Percentiles rank a stretch among this genome's conserved stretches.
These are phyloP conservation scores for Chiridota heheva DNA, from an alignment of 35 echinoderm and acorn worm genomes.

Conservation along the genomic window DNA sequence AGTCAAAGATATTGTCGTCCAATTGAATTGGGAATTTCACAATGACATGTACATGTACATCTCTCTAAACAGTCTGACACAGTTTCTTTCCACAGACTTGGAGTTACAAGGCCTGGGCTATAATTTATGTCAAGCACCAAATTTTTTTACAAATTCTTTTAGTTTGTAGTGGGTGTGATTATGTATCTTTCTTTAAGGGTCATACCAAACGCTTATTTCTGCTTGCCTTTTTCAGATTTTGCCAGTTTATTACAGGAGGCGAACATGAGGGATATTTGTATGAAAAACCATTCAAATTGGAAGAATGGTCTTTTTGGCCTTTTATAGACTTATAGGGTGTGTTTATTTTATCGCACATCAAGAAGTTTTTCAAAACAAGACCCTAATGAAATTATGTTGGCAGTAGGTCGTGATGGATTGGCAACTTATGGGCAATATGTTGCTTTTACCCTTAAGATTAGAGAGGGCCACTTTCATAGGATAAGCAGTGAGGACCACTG, in stretches of 20 bases:
- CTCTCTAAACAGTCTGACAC: neutral
- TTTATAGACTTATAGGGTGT: slow-evolving; percentile 24
- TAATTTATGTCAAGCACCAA: neutral
- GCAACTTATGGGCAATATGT: neutral
- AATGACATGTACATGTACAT: slow-evolving; percentile 25
- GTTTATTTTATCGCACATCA: slow-evolving; percentile 11
- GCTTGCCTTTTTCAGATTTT: slow-evolving; percentile 8
- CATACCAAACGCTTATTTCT: slow-evolving; percentile 2
- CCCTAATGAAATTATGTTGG: neutral
- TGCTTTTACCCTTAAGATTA: neutral
- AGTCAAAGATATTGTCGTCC: neutral
- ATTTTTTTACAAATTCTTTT: slow-evolving; percentile 30
- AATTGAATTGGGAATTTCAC: neutral
- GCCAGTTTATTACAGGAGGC: slow-evolving; percentile 25
- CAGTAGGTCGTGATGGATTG: neutral
- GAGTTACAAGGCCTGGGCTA: neutral
- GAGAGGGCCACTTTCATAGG: neutral
- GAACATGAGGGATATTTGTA: neutral
- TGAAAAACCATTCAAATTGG: neutral
- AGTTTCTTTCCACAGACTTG: neutral
- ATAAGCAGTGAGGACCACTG: neutral
- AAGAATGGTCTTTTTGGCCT: slow-evolving; percentile 4
- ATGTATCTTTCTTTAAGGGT: slow-evolving; percentile 40
- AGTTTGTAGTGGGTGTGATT: slow-evolving; percentile 49
- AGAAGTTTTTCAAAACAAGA: neutral